These are phyloP conservation scores for Notechis scutatus DNA, from an alignment of 2,113 vertebrate species.

Conservation along the genomic window DNA sequence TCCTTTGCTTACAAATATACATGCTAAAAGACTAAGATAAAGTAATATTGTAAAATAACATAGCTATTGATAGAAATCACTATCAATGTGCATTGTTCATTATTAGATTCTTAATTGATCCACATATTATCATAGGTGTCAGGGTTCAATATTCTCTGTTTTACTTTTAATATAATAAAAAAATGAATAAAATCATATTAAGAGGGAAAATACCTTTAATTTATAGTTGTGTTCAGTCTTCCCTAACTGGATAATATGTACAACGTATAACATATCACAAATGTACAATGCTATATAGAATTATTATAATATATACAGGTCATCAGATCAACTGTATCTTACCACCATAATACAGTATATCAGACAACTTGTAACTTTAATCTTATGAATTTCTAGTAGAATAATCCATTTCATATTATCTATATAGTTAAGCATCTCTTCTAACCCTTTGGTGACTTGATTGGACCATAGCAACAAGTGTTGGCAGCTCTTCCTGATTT, in stretches of 20 bases:
- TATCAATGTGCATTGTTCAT: neutral
- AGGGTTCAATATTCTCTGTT: neutral
- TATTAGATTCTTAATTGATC: neutral
- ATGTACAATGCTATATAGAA: neutral
- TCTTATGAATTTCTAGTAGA: neutral
- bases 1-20: neutral
- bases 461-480: neutral
- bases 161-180: neutral
- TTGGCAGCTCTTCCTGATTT: neutral
- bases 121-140: neutral
- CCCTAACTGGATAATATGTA: neutral
- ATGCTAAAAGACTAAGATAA: neutral
- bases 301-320: neutral
- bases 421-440: neutral
- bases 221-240: neutral
- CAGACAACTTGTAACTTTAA: neutral
- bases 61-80: neutral
- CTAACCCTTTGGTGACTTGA: neutral
- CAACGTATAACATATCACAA: neutral
- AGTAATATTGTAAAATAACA: neutral
- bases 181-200: neutral
- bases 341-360: neutral
- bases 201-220: neutral
- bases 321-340: neutral
- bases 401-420: neutral